phyloP scores from a whole-genome alignment of 2,797 vertebrate genomes.

The Enteromius trimaculatus region DNA sequence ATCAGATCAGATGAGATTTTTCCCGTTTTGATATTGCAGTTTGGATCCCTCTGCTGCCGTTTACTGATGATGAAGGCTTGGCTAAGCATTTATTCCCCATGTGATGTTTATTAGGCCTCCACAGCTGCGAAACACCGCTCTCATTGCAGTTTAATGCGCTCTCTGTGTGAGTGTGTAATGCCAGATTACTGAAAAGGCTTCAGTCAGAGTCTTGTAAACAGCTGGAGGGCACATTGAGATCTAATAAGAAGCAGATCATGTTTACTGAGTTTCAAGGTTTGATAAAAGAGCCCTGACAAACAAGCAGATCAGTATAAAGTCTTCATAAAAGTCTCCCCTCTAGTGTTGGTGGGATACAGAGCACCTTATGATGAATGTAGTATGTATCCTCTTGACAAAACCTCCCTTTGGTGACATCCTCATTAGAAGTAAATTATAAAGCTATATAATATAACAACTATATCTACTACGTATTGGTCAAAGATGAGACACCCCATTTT shows the following conservation, averaged over 20 bases:
- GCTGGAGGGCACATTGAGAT: constrained; percentile 37
- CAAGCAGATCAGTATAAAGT: constrained; percentile 27
- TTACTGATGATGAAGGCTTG: constrained; percentile 16
- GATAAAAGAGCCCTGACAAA: constrained; percentile 38
- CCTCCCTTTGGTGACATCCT: not conserved
- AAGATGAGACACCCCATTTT: not conserved
- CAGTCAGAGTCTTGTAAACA: constrained; percentile 34
- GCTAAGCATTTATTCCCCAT: constrained; percentile 43
- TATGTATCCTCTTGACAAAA: not conserved
- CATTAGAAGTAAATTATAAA: not conserved
- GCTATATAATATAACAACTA: not conserved
- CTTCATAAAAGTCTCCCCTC: constrained; percentile 7
- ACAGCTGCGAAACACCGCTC: constrained; percentile 17
- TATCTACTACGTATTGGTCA: not conserved
- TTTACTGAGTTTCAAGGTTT: constrained; percentile 22
- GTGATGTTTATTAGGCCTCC: constrained; percentile 51
- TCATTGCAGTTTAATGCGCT: not conserved
- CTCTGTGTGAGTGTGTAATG: constrained; percentile 9
- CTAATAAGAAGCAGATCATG: constrained; percentile 19
- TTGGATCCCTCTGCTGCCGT: not conserved
- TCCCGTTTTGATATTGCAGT: not conserved
- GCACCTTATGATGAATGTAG: not conserved
- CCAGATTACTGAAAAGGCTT: constrained; percentile 21
- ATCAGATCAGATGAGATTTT: constrained; percentile 26
- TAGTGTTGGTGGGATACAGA: not conserved